Base-by-base conservation (phyloP, 2,888 invertebrate species). In the Bugula neritina region DNA sequence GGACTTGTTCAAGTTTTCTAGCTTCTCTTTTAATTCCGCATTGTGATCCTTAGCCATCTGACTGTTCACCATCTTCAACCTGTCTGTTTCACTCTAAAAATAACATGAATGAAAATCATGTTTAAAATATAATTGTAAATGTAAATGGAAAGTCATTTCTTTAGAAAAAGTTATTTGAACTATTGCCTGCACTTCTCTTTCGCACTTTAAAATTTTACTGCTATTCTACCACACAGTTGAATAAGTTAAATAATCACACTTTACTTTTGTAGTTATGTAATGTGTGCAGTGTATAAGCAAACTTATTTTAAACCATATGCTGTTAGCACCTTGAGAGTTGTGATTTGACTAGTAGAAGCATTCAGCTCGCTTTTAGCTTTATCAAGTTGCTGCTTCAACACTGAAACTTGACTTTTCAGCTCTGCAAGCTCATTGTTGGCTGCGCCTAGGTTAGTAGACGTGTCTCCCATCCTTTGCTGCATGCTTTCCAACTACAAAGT, bases 371-470 rank as follows among this genome's bases (percentile, higher is more conserved):
- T 73, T 27, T 77, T 76, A 1, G 80, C 77, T 35, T 76, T 78
- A 69, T 82, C 80, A 29, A 83, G 77, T 72, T 83, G 81, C 17
- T 76, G 72, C 72, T 79, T 79, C 72, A 83, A 77, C 69, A 76
- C 71, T 23, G 75, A 74, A 5, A 77, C 76, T 2, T 78, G 77
- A 17, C 80, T 79, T 73, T 79, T 79, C 27, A 83, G 76, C 71
- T 75, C 79, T 73, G 74, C 77, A 71, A 83, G 75, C 73, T 81
- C 77, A 5, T 77, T 74, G 3, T 80, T 80, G 0, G 81, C 82
- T 25, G 80, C 77, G 0, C 81, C 81, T 5, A 83, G 76, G 43
- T 82, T 82, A 23, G 76, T 73, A 71, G 81, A 79, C 71, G 79
- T 79, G 25, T 83, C 79, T 58, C 77, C 74, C n/a, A 82, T 75